These are phyloP conservation scores for Muraenolepis orangiensis DNA, from an alignment of 2,797 vertebrate species.

Conservation along the genomic window DNA sequence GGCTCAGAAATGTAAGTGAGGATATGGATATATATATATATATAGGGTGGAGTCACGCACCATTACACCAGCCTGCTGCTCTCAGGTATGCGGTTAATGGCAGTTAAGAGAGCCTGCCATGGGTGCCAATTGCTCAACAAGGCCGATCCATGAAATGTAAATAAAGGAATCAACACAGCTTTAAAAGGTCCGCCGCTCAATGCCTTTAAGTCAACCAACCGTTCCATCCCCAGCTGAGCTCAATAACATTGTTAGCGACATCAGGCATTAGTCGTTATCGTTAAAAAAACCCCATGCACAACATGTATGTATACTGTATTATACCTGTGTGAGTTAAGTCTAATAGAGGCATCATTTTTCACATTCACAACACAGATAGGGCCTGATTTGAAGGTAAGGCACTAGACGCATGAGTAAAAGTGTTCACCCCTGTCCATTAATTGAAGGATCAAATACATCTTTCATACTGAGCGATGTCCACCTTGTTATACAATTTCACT, in stretches of 20 bases:
- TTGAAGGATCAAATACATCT: neutral
- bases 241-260: constrained; percentile 35
- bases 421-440: neutral
- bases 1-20: neutral
- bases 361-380: neutral
- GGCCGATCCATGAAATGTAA: constrained; percentile 30
- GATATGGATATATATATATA: too few relatives aligned
- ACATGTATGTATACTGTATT: neutral
- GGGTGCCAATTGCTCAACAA: constrained; percentile 56
- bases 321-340: neutral
- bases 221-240: constrained; percentile 36
- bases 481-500: neutral
- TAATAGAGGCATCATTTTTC: neutral
- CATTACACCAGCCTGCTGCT: constrained; percentile 58
- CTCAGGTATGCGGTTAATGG: constrained; percentile 60
- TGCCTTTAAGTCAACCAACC: constrained; percentile 28
- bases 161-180: constrained; percentile 20
- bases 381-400: constrained; percentile 5
- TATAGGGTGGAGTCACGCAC: constrained; percentile 58
- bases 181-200: constrained; percentile 41
- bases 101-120: constrained; percentile 49
- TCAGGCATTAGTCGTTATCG: constrained; percentile 41
- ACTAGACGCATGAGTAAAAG: neutral
- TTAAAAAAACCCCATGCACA: neutral
- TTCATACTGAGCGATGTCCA: neutral